Base-by-base conservation (phyloP, 2,888 invertebrate genomes). In the Trichogramma dendrolimi region DNA sequence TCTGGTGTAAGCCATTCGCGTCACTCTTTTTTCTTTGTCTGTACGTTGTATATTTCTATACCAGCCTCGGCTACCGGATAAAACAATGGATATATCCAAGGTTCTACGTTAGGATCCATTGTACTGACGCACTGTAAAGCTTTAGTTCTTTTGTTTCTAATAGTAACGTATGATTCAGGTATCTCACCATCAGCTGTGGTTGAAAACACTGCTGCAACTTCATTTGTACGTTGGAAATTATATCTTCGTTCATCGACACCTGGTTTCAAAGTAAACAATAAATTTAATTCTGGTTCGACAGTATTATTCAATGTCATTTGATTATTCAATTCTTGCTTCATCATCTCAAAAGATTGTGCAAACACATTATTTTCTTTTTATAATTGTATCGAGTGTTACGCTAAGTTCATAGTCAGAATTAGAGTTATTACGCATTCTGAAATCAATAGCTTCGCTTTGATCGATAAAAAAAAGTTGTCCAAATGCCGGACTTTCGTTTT, bases 31-130 rank as follows among this genome's bases (percentile, higher is more conserved):
- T 27, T 46, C 62, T 8, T 41, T 10, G 38, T 60, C 63, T 5
- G 41, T 11, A 51, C 58, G 50, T 53, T 49, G 42, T n/a, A 65
- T 57, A 57, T 63, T 42, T 6, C 44, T 39, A 44, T 66, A 60
- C 64, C 66, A 66, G 3, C 67, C 67, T 50, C 48, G 59, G 40
- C 65, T 66, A 49, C 67, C 68, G 67, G 67, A 58, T 68, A 66
- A 65, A 67, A 67, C 44, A 69, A 55, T 47, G 68, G 65, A 62
- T 69, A 68, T 41, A 68, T 61, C 65, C 59, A 69, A 41, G 65
- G 67, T 49, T 69, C 67, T n/a, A 68, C 55, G 59, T 68, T 65
- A 10, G 67, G 65, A 64, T 70, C 65, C 67, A 69, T 65, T 38
- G 58, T 63, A 53, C 64, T 67, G 10, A 67, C 55, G 6, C 14